These are phyloP conservation scores for Hymenochirus boettgeri DNA, from an alignment of 2,113 vertebrate species.

Conservation along the genomic window DNA sequence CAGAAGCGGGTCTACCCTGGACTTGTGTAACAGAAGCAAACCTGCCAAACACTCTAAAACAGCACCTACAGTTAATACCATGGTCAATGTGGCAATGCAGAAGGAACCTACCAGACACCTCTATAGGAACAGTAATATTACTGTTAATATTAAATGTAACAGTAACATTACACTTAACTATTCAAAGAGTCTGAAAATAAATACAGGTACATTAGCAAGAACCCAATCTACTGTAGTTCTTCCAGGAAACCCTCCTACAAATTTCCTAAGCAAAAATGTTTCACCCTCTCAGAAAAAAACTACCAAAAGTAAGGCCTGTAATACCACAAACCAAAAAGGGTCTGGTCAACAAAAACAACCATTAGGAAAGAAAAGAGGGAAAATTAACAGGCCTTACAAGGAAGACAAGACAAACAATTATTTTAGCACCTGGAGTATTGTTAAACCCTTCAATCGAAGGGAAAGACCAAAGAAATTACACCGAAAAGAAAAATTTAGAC, in stretches of 20 bases:
- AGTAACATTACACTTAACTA: not conserved
- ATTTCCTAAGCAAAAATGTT: not conserved
- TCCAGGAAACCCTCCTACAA: not conserved
- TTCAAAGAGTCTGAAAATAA: not conserved
- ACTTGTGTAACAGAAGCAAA: too few relatives aligned
- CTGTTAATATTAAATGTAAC: not conserved
- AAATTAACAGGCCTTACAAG: not conserved
- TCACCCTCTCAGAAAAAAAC: not conserved
- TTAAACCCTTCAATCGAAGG: not conserved
- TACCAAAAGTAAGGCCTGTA: not conserved
- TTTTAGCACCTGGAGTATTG: not conserved
- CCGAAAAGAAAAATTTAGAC: too few relatives aligned
- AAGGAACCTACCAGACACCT: too few relatives aligned
- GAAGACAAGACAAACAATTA: not conserved
- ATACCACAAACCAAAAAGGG: not conserved
- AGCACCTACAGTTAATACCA: too few relatives aligned
- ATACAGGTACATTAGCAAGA: not conserved
- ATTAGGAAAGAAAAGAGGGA: not conserved
- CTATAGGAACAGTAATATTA: too few relatives aligned
- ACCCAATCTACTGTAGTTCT: not conserved
- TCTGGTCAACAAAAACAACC: not conserved
- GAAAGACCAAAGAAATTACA: too few relatives aligned
- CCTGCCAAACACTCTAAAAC: too few relatives aligned
- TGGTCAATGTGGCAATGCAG: too few relatives aligned
- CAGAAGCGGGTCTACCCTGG: too few relatives aligned